Conservation (phyloP, 2,797 vertebrate genomes). For the Hyperoplus lanceolatus region DNA sequence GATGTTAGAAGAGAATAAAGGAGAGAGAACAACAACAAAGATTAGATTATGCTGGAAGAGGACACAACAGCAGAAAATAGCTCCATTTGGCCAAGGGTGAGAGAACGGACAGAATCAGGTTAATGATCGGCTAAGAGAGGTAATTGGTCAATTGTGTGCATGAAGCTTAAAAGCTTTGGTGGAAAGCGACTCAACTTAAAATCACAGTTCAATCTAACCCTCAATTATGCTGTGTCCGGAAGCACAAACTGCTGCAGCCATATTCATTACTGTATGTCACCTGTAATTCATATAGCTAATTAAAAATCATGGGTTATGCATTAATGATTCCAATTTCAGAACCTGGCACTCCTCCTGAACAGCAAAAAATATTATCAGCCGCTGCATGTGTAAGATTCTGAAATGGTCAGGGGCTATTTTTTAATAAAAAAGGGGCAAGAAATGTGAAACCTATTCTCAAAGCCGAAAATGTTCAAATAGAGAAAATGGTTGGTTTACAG, state of each 20-base stretch:
- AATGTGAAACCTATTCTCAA: conserved; percentile 13
- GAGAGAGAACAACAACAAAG: conserved; percentile 71
- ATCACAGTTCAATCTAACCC: conserved; percentile 32
- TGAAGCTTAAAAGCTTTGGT: conserved; percentile 34
- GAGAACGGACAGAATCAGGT: conserved; percentile 26
- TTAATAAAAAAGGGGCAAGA: conserved; percentile 31
- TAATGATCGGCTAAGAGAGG: conserved; percentile 23
- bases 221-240: conserved; percentile 14
- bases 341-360: conserved; percentile 22
- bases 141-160: conserved; percentile 36
- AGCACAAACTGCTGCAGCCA: conserved; percentile 18
- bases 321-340: conserved; percentile 28
- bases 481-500: neutral
- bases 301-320: conserved; percentile 2
- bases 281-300: conserved; percentile 11
- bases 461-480: neutral
- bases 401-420: conserved; percentile 48
- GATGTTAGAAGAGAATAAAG: conserved; percentile 80
- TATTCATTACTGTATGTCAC: conserved; percentile 19
- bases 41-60: conserved; percentile 43
- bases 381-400: conserved; percentile 31
- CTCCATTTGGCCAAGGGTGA: conserved; percentile 36
- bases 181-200: conserved; percentile 41
- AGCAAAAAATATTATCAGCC: conserved; percentile 33
- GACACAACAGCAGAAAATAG: conserved; percentile 45